Evolutionary conservation across 1,140 invertebrate species (phyloP).

Genomic region (Augochlora pura): DNA sequence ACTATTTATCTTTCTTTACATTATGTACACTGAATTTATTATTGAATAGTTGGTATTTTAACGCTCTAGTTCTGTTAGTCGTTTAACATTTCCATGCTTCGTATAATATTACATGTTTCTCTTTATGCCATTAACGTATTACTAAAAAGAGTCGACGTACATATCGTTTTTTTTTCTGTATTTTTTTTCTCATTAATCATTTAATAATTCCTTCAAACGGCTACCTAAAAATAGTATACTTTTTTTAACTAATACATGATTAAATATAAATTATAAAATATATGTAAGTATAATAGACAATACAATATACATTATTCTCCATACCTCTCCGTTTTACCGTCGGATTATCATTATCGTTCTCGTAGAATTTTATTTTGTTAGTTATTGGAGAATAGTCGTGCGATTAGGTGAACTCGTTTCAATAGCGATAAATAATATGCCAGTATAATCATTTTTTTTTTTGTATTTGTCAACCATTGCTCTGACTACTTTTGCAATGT

Average conservation of each 20-base stretch:
- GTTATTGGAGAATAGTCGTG: constrained; percentile 54
- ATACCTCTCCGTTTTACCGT: constrained; percentile 55
- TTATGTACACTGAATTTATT: constrained; percentile 75
- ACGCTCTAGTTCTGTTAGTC: constrained; percentile 58
- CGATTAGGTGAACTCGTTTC: constrained; percentile 33
- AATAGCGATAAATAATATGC: constrained; percentile 54
- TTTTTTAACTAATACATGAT: constrained; percentile 56
- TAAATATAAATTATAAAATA: constrained; percentile 74
- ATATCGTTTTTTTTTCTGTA: constrained; percentile 9
- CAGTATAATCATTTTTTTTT: constrained; percentile 18
- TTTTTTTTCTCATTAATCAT: constrained; percentile 36
- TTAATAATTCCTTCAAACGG: constrained; percentile 42
- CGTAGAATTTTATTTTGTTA: constrained; percentile 39
- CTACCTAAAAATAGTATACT: constrained; percentile 60
- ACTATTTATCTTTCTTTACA: constrained; percentile 75
- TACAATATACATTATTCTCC: constrained; percentile 64
- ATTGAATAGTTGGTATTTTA: constrained; percentile 59
- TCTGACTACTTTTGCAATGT: constrained; percentile 78
- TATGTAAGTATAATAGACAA: constrained; percentile 65
- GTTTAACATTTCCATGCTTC: constrained; percentile 57
- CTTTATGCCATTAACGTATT: constrained; percentile 58
- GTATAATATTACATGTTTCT: constrained; percentile 50
- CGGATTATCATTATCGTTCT: constrained; percentile 27
- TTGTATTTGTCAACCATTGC: constrained; percentile 65
- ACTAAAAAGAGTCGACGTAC: constrained; percentile 57